A percentile compares a stretch with the other conserved stretches of the same genome.
Conservation (phyloP, 1,140 invertebrate genomes). For the Alviniconcha marisindica region DNA sequence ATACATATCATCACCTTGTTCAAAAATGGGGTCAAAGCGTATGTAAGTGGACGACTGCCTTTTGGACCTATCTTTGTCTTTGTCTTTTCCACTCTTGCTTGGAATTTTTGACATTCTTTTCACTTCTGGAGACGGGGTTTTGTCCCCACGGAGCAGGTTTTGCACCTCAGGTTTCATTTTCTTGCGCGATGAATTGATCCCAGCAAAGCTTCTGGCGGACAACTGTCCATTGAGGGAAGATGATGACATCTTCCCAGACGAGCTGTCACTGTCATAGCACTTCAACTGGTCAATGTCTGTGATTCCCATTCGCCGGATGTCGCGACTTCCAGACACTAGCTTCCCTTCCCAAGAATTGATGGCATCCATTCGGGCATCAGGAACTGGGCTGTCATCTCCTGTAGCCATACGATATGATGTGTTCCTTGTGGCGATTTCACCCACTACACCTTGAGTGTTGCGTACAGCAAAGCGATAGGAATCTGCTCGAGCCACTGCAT, state of each 20-base stretch:
- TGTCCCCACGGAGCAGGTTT: slow-evolving; percentile 27
- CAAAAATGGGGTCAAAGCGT: slow-evolving; percentile 71
- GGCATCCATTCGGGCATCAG: slow-evolving; percentile 56
- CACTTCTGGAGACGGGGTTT: slow-evolving; percentile 42
- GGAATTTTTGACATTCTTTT: slow-evolving; percentile 6
- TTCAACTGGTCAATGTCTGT: slow-evolving; percentile 69
- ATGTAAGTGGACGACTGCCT: slow-evolving; percentile 67
- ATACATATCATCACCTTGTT: slow-evolving; percentile 65
- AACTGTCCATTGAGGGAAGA: slow-evolving; percentile 21
- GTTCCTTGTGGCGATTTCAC: slow-evolving; percentile 53
- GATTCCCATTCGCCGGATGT: slow-evolving; percentile 67
- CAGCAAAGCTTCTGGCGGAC: slow-evolving; percentile 23
- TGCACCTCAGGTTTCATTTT: slow-evolving; percentile 48
- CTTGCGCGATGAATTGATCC: slow-evolving; percentile 45
- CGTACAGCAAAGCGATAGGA: slow-evolving; percentile 68
- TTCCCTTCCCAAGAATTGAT: slow-evolving; percentile 47
- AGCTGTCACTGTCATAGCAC: slow-evolving; percentile 41
- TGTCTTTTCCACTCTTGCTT: slow-evolving; percentile 39
- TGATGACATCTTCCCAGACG: neutral
- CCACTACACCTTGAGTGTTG: slow-evolving; percentile 59
- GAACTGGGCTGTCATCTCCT: slow-evolving; percentile 46
- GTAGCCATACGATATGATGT: slow-evolving; percentile 65
- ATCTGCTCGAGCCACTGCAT: slow-evolving; percentile 59
- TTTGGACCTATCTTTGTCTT: slow-evolving; percentile 45
- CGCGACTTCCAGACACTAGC: slow-evolving; percentile 45